These are phyloP conservation scores for Platerodrilus igneus DNA, from an alignment of 2,888 invertebrate species.

Conservation along the genomic window DNA sequence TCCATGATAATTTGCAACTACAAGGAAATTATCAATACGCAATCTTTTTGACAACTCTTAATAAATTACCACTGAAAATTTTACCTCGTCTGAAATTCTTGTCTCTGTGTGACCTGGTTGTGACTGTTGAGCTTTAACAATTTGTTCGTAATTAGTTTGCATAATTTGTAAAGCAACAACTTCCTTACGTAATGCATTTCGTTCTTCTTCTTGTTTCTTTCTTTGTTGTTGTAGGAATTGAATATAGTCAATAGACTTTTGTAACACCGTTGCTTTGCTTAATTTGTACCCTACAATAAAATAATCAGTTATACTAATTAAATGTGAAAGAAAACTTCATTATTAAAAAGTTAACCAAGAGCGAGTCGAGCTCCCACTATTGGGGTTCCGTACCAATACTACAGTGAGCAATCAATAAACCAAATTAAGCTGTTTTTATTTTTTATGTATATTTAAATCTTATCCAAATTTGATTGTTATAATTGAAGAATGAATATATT, in stretches of 20 bases:
- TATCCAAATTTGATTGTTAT: no score
- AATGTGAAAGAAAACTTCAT: no score
- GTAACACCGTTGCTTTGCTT: constrained; percentile 92
- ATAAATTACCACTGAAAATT: constrained; percentile 96
- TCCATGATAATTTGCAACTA: constrained; percentile 96
- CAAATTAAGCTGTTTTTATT: no score
- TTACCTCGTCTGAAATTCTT: constrained; percentile 88
- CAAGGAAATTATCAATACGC: constrained; percentile 53
- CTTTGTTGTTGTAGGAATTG: constrained; percentile 89
- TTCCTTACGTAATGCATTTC: constrained; percentile 84
- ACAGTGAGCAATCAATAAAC: no score
- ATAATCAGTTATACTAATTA: no score
- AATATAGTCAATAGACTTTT: constrained; percentile 91
- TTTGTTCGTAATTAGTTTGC: constrained; percentile 94
- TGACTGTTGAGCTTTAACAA: constrained; percentile 91
- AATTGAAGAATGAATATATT: no score
- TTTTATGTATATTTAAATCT: no score
- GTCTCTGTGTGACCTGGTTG: constrained; percentile 84
- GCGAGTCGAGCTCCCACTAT: no score
- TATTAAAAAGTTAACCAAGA: no score
- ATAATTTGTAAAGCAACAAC: constrained; percentile 89
- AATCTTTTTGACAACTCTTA: constrained; percentile 1
- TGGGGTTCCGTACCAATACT: no score
- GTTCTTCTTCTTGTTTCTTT: constrained; percentile 91
- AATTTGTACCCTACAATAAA: no score